phyloP scores from a whole-genome alignment of 2,797 vertebrate species.

The Etheostoma perlongum region DNA sequence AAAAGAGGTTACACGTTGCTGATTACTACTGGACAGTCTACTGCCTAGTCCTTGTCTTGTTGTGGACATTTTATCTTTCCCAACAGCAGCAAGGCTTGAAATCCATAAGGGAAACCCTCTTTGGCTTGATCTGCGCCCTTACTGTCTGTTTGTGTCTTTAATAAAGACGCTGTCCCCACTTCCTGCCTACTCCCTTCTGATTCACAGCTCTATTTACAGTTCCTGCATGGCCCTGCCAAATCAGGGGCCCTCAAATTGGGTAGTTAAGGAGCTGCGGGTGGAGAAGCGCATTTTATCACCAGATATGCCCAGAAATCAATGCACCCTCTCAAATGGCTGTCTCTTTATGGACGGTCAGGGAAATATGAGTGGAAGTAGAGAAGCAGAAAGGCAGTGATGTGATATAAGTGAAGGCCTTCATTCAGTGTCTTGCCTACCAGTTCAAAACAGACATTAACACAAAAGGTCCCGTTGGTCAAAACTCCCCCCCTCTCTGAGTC shows the following conservation, averaged over 20 bases:
- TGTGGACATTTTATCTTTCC: conserved; percentile 47
- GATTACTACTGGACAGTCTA: conserved; percentile 17
- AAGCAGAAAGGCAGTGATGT: conserved; percentile 71
- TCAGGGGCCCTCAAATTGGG: conserved; percentile 81
- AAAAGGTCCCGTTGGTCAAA: conserved; percentile 74
- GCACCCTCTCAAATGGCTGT: conserved; percentile 82
- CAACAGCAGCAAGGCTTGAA: conserved; percentile 30
- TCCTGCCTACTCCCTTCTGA: conserved; percentile 64
- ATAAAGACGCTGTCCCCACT: conserved; percentile 62
- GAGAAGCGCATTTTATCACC: conserved; percentile 83
- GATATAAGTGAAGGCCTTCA: conserved; percentile 76
- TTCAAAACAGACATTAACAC: conserved; percentile 75
- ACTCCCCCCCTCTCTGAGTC: conserved; percentile 69
- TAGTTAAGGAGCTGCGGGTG: conserved; percentile 80
- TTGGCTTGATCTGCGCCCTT: conserved; percentile 45
- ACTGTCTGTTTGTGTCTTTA: conserved; percentile 62
- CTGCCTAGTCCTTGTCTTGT: conserved; percentile 22
- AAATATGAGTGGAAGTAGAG: conserved; percentile 81
- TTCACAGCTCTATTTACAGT: conserved; percentile 82
- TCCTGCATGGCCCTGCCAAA: conserved; percentile 79
- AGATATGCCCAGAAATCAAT: conserved; percentile 87
- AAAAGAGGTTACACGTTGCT: conserved; percentile 16
- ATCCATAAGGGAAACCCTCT: conserved; percentile 39
- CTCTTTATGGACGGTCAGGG: conserved; percentile 84
- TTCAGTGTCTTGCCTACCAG: conserved; percentile 71